These are phyloP conservation scores for Nemoura dubitans DNA, from an alignment of 2,888 invertebrate species.

Conservation along the genomic window DNA sequence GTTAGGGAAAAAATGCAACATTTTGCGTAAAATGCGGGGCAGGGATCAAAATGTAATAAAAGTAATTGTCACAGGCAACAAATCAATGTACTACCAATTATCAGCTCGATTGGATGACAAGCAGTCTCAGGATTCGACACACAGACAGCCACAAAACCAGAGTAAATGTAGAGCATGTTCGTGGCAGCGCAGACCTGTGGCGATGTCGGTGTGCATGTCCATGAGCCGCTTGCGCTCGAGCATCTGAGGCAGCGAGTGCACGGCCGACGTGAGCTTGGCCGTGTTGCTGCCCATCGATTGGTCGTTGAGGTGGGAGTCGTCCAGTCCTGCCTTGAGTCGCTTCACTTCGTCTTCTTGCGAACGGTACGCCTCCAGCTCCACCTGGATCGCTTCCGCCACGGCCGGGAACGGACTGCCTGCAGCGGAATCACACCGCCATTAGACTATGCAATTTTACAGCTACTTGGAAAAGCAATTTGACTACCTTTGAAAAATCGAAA, in stretches of 20 bases:
- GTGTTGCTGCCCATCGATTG: constrained; percentile 94
- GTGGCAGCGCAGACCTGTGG: constrained; percentile 72
- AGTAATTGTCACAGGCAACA: no score
- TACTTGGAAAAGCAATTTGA: no score
- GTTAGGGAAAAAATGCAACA: no score
- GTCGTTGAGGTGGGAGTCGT: constrained; percentile 80
- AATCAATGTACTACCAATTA: no score
- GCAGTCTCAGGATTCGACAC: no score
- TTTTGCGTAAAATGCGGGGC: no score
- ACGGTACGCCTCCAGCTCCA: constrained; percentile 94
- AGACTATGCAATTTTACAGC: no score
- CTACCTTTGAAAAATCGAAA: no score
- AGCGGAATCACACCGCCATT: neutral
- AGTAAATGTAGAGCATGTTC: neutral
- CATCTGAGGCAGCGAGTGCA: constrained; percentile 94
- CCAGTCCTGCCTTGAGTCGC: constrained; percentile 88
- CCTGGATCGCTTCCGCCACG: constrained; percentile 98
- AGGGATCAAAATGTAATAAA: no score
- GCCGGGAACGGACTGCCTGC: constrained; percentile 78
- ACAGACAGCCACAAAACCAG: no score
- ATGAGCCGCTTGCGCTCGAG: constrained; percentile 97
- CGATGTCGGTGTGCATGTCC: constrained; percentile 98
- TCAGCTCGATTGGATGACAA: no score
- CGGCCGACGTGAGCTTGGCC: constrained; percentile 91
- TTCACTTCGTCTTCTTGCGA: constrained; percentile 97